A percentile compares a stretch with the other conserved stretches of the same genome.
Evolutionary conservation across 53 echinoderm and acorn worm species (phyloP).

Genomic region (Patiria pectinifera): DNA sequence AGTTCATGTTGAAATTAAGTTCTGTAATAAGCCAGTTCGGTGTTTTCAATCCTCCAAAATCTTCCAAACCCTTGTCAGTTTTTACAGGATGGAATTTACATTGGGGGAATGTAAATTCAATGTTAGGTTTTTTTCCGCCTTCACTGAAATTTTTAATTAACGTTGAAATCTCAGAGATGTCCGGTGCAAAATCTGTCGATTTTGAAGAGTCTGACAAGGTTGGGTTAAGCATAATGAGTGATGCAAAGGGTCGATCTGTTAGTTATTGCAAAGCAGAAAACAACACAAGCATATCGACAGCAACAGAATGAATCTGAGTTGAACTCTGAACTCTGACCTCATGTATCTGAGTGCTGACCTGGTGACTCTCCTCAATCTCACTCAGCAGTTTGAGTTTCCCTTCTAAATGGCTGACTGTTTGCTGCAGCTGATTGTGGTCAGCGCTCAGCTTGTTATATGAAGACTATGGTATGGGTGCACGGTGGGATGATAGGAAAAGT

Average conservation of each 20-base stretch:
- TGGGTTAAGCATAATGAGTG: neutral
- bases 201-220: too few species aligned
- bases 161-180: too few species aligned
- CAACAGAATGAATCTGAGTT: neutral
- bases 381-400: slow-evolving; percentile 70
- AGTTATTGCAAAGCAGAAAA: neutral
- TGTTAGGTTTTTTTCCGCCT: too few species aligned
- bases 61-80: too few species aligned
- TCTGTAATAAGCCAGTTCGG: too few species aligned
- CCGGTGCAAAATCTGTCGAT: too few species aligned
- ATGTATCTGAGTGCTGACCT: slow-evolving; percentile 50
- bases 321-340: slow-evolving; percentile 25
- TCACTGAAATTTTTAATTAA: too few species aligned
- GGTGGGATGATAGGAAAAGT: slow-evolving; percentile 23
- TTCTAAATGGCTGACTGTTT: slow-evolving; percentile 66
- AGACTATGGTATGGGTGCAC: neutral
- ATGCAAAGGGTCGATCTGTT: neutral
- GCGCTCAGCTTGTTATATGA: slow-evolving; percentile 28
- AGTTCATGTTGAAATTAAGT: too few species aligned
- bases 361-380: slow-evolving; percentile 66
- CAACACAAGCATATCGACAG: neutral
- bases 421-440: slow-evolving; percentile 69
- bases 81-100: too few species aligned
- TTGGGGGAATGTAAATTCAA: too few species aligned
- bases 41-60: too few species aligned